These are phyloP conservation scores for Antheraea assamensis DNA, from an alignment of 2,888 invertebrate genomes.

Conservation along the genomic window DNA sequence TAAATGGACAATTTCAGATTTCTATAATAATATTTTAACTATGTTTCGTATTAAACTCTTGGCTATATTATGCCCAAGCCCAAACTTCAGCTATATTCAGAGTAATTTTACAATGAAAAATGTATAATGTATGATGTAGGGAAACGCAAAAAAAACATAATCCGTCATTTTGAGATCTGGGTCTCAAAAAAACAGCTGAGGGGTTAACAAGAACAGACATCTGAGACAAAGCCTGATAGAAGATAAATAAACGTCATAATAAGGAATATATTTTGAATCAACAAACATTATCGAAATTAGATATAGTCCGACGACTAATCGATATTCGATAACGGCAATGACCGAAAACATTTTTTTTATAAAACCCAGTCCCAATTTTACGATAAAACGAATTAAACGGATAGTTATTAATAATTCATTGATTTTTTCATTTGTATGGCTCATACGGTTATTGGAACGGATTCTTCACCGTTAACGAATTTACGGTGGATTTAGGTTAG, in stretches of 20 bases:
- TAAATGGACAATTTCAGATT: no score
- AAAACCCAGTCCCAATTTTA: constrained; percentile 29
- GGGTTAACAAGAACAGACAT: background rate
- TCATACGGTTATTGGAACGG: constrained; percentile 30
- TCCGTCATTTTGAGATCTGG: no score
- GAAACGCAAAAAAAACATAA: no score
- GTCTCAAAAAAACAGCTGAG: no score
- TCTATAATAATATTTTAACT: no score
- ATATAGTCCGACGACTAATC: background rate
- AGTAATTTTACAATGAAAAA: no score
- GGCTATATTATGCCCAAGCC: no score
- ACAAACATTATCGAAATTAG: background rate
- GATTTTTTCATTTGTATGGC: constrained; percentile 23
- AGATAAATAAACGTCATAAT: background rate
- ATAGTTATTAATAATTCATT: constrained; percentile 39
- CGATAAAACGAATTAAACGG: constrained; percentile 27
- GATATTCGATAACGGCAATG: background rate
- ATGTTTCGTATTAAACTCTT: no score
- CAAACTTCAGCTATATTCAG: no score
- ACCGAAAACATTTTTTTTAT: constrained; percentile 10
- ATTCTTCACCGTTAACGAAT: constrained; percentile 22
- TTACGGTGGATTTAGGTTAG: background rate
- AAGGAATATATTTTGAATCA: background rate
- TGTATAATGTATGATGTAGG: no score
- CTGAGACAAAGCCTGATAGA: background rate